Base-by-base conservation (phyloP, 1,140 invertebrate genomes). In the Helicoverpa zea region DNA sequence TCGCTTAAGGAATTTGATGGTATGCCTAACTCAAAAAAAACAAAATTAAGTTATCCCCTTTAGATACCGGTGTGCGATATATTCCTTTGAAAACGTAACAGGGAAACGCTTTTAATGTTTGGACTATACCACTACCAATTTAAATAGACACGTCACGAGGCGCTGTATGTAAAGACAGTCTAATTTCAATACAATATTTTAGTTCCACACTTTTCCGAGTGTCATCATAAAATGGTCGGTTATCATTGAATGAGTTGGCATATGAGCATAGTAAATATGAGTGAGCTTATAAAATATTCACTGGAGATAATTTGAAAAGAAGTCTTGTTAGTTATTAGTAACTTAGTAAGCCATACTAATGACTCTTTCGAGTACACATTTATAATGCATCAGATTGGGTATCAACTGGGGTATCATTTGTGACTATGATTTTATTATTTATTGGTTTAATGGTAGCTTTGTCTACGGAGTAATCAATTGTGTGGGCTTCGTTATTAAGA, bases 241-340 rank as follows among this genome's bases (percentile, higher is more conserved):
- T 23, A 23, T 49, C 3, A 51, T n/a, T 13, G n/a, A 43, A 58
- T 30, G 52, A 58, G 43, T 11, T 18, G 14, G 14, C 47, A 59
- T 29, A n/a, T 68, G 29, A 30, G 52, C n/a, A n/a, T n/a, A n/a
- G n/a, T n/a, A n/a, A n/a, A n/a, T n/a, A n/a, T 68, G 29, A 30
- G 52, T n/a, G 12, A 29, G 18, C 43, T 77, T n/a, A 66, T 66
- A 64, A 56, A 77, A 77, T 66, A 77, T 77, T 77, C 49, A 64
- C 64, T 30, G 30, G 10, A 35, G 51, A 77, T 77, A 77, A 77
- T 66, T 77, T 23, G 75, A 43, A 43, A 76, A 77, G 7, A 49
- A 64, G 29, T 47, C 13, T 64, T 61, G 54, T 72, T 63, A 54
- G 54, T 72, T 35, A 47, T 49, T 61, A 49, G 30, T 52, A 43